phyloP scores from a whole-genome alignment of 2,113 vertebrate genomes.

The Callipepla californica region DNA sequence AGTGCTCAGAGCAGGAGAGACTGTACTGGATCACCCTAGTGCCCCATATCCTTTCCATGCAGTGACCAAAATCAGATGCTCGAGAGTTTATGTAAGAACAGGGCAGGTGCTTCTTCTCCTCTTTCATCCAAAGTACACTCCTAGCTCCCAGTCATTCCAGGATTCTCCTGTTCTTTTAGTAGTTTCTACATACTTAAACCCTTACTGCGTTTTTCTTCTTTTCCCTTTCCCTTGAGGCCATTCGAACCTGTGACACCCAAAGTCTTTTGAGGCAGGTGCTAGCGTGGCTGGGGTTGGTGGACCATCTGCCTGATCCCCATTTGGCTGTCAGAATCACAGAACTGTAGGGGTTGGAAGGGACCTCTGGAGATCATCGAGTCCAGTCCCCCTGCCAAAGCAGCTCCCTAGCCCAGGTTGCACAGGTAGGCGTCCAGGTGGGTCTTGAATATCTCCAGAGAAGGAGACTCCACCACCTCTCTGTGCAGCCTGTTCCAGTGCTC shows the following conservation, averaged over 20 bases:
- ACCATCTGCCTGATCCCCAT: rapidly evolving
- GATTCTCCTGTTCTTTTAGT: neutral
- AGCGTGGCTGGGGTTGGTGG: neutral
- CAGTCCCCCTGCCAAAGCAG: no score
- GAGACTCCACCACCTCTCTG: no score
- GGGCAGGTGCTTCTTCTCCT: neutral
- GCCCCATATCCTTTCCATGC: neutral
- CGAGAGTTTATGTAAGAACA: neutral
- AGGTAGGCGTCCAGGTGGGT: no score
- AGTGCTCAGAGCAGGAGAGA: rapidly evolving
- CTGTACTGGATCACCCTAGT: rapidly evolving
- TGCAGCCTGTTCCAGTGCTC: no score
- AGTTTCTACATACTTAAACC: neutral
- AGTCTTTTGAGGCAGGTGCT: neutral
- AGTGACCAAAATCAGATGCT: neutral
- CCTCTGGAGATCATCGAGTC: no score
- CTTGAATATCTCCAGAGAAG: no score
- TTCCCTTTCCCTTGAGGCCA: neutral
- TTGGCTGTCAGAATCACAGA: neutral
- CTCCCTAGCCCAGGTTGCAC: no score
- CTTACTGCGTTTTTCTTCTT: neutral
- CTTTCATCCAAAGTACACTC: neutral
- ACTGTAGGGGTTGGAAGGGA: no score
- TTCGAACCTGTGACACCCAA: rapidly evolving
- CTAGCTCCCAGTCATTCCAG: neutral